A percentile compares a stretch with the other conserved stretches of the same genome.
These are phyloP conservation scores for Apis florea DNA, from an alignment of 1,140 invertebrate genomes.

Conservation along the genomic window DNA sequence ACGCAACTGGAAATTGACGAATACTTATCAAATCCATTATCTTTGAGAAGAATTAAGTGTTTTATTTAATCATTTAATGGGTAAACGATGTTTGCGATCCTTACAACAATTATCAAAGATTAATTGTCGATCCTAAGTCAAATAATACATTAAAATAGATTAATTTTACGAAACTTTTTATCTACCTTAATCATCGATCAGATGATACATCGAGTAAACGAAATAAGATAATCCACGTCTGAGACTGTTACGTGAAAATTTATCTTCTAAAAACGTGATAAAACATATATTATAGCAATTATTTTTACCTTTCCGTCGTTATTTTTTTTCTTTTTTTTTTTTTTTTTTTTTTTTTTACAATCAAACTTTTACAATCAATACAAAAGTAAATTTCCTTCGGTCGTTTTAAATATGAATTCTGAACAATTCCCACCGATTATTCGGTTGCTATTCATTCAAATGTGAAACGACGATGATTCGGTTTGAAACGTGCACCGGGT, in stretches of 20 bases:
- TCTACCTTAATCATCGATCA: neutral
- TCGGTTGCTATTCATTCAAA: neutral
- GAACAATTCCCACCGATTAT: neutral
- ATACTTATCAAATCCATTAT: neutral
- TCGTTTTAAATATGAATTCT: no score
- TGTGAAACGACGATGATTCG: neutral
- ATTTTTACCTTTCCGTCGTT: neutral
- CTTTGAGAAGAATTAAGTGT: neutral
- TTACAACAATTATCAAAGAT: neutral
- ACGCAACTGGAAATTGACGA: neutral
- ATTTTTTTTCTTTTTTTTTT: neutral
- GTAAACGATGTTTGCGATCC: neutral
- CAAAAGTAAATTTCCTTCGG: neutral
- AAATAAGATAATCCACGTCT: neutral
- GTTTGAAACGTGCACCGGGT: no score
- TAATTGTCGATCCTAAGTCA: neutral
- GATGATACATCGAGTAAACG: neutral
- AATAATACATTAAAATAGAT: neutral
- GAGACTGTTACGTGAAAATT: neutral
- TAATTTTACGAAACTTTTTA: neutral
- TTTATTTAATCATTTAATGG: neutral
- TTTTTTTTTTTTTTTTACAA: no score
- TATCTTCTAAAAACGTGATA: neutral
- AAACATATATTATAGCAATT: neutral
- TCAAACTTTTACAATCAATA: neutral